Evolutionary conservation across 2,888 invertebrate species (phyloP).

Genomic region (Callinectes sapidus): DNA sequence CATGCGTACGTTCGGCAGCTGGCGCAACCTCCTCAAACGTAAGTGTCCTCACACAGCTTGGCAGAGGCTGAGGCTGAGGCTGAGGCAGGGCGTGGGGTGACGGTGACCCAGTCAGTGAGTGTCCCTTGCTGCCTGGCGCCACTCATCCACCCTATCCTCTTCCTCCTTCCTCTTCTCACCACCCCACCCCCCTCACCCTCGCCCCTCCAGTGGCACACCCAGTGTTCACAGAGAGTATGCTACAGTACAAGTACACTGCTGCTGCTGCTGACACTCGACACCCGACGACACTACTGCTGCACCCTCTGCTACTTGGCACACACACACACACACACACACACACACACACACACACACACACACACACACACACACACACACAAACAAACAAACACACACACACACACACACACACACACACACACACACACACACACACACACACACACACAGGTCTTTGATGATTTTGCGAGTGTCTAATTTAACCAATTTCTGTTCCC

Average conservation of each 20-base stretch:
- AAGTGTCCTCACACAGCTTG: slow-evolving; percentile 19
- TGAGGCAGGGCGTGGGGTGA: not conserved
- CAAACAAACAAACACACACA: slow-evolving; percentile 12
- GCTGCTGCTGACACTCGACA: not conserved
- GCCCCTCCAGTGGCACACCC: not conserved
- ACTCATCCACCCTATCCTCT: not conserved
- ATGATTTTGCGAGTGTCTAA: not conserved
- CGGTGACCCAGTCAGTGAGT: not conserved
- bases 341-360: slow-evolving; percentile 21
- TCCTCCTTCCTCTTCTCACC: not conserved
- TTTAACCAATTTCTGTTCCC: not conserved
- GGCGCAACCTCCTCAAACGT: slow-evolving; percentile 67
- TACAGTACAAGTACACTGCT: no score
- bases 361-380: slow-evolving; percentile 25
- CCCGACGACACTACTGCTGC: not conserved
- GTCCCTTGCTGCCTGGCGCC: not conserved
- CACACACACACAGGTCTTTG: not conserved
- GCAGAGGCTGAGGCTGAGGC: no score
- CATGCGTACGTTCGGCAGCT: slow-evolving; percentile 66
- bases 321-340: slow-evolving; percentile 17
- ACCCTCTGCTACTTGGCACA: not conserved
- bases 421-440: slow-evolving; percentile 25
- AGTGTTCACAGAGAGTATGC: not conserved
- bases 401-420: slow-evolving; percentile 21
- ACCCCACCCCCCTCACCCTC: not conserved